Evolutionary conservation across 2,113 vertebrate species (phyloP), one percentile per base, ranked within the genome.

Genomic region (Macrotis lagotis): DNA sequence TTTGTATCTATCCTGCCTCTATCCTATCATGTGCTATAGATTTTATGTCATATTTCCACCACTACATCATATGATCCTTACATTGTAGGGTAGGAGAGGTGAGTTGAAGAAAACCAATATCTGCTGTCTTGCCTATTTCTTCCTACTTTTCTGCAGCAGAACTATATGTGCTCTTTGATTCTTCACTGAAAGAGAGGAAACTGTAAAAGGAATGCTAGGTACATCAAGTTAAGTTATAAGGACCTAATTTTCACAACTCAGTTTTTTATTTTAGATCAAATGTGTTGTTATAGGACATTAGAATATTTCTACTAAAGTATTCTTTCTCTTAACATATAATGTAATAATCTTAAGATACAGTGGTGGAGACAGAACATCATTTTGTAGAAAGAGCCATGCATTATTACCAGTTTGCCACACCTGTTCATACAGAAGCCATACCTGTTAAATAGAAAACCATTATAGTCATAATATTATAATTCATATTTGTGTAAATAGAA

Each of bases 401-500:
- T 91, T n/a, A 48, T 22, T 37, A 74, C 28, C 26, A 53, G 50
- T 24, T 51, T 53, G 74, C 31, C 16, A 47, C 19, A 88, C 89
- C 50, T 95, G 48, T 51, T 47, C 14, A 92, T 28, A n/a, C 49
- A 94, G 50, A 93, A 89, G 26, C 59, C 53, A 8, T 91, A 83
- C 26, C 55, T 7, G 66, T 74, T 83, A 83, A 83, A 89, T 22
- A 55, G 90, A 48, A 47, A 91, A 74, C 10, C 50, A 24, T 94
- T 91, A n/a, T 52, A 51, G 26, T 10, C 89, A 22, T 89, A 89
- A 91, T 89, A 88, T 55, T 88, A 91, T 48, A 52, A 91, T 95
- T 91, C 88, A 95, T 47, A 83, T 50, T 50, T 93, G 49, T 92
- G 48, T 59, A 97, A 95, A 97, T 52, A 96, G 51, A 89, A 55